Percentiles rank a stretch among this genome's conserved stretches.
Evolutionary conservation across 2,888 invertebrate species (phyloP).

Genomic region (Adela reaumurella): DNA sequence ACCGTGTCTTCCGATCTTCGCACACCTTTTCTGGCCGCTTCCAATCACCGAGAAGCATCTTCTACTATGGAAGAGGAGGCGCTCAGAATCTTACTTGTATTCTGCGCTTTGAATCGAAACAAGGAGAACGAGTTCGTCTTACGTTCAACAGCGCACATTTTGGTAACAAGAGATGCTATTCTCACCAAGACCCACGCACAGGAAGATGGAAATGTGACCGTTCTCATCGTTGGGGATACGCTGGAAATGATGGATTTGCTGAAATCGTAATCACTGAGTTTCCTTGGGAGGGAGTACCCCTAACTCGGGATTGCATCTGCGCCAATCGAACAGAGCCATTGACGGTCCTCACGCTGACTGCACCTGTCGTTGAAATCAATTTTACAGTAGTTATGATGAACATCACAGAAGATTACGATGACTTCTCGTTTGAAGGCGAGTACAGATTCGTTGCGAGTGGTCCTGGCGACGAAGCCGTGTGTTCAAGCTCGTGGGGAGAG

Average conservation of each 20-base stretch:
- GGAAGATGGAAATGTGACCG: slow-evolving; percentile 69
- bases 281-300: slow-evolving; percentile 65
- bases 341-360: slow-evolving; percentile 64
- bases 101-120: slow-evolving; percentile 69
- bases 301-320: slow-evolving; percentile 71
- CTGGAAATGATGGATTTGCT: slow-evolving; percentile 51
- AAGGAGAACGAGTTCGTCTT: slow-evolving; percentile 65
- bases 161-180: slow-evolving; percentile 64
- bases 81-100: slow-evolving; percentile 71
- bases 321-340: slow-evolving; percentile 65
- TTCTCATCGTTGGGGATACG: slow-evolving; percentile 26
- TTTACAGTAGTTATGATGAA: slow-evolving; percentile 77
- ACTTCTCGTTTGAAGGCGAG: slow-evolving; percentile 74
- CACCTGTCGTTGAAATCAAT: slow-evolving; percentile 67
- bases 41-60: slow-evolving; percentile 74
- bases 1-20: slow-evolving; percentile 57
- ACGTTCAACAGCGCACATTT: slow-evolving; percentile 67
- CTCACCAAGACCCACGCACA: slow-evolving; percentile 63
- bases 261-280: slow-evolving; percentile 65
- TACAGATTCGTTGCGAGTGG: slow-evolving; percentile 62
- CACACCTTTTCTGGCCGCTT: slow-evolving; percentile 60
- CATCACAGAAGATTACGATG: slow-evolving; percentile 74
- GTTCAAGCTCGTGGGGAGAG: slow-evolving; percentile 64
- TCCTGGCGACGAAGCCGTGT: slow-evolving; percentile 55
- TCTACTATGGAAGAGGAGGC: slow-evolving; percentile 79